A percentile compares a stretch with the other conserved stretches of the same genome.
Conservation (phyloP, 2,797 vertebrate species). For the Coracias cyanogaster region DNA sequence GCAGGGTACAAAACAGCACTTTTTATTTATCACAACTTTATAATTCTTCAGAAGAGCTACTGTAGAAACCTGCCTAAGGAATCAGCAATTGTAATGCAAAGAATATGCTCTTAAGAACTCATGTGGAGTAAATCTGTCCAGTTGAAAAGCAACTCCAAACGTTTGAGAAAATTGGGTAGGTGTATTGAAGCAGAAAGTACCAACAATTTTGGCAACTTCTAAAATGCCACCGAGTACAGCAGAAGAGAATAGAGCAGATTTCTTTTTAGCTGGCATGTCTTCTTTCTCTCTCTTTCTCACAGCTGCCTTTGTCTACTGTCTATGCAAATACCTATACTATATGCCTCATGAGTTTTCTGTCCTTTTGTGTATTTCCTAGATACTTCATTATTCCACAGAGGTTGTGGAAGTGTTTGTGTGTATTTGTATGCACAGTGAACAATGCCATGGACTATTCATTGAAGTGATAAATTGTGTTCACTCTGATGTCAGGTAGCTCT, state of each 20-base stretch:
- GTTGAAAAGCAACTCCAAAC: background rate
- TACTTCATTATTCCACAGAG: conserved; percentile 44
- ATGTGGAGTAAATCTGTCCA: background rate
- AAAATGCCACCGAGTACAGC: background rate
- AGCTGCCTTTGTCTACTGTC: conserved; percentile 45
- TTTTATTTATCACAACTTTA: background rate
- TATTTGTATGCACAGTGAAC: conserved; percentile 32
- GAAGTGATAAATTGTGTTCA: conserved; percentile 62
- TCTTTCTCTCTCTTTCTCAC: conserved; percentile 30
- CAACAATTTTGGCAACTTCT: background rate
- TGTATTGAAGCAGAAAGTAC: background rate
- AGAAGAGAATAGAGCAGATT: conserved; percentile 23
- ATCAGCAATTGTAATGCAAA: background rate
- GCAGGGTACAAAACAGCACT: background rate
- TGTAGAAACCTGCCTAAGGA: background rate
- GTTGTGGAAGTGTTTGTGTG: conserved; percentile 38
- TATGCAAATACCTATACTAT: conserved; percentile 34
- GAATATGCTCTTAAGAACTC: background rate
- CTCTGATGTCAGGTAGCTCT: conserved; percentile 57
- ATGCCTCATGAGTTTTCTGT: conserved; percentile 27
- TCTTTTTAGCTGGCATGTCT: conserved; percentile 1
- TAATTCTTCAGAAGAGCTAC: background rate
- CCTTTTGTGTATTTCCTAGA: background rate
- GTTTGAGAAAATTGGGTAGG: background rate
- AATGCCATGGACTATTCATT: conserved; percentile 41